phyloP scores from a whole-genome alignment of 2,797 vertebrate genomes.

The Brachyalestes nurse region DNA sequence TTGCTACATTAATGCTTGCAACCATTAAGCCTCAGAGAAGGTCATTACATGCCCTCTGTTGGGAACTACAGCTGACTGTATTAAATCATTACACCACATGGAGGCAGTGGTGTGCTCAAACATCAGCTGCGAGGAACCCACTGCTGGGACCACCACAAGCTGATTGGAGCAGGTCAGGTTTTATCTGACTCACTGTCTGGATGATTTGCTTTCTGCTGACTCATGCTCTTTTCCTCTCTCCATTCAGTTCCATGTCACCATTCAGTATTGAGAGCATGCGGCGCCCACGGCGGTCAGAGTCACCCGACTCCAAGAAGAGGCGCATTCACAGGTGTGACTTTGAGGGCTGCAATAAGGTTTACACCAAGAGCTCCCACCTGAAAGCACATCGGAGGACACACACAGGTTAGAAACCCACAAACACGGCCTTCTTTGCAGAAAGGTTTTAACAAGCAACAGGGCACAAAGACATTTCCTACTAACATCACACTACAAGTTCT shows the following conservation, averaged over 20 bases:
- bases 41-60: not conserved
- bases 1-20: too few relatives aligned
- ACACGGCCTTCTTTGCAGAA: not conserved
- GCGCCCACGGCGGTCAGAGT: conserved; percentile 93
- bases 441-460: too few relatives aligned
- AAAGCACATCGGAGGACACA: conserved; percentile 98
- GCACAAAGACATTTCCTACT: too few relatives aligned
- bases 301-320: conserved; percentile 96
- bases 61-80: not conserved
- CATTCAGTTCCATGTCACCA: conserved; percentile 92
- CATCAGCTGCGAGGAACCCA: not conserved
- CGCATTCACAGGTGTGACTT: conserved; percentile 99
- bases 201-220: not conserved
- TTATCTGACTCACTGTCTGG: not conserved
- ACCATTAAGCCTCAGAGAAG: not conserved
- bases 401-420: conserved; percentile 81
- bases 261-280: conserved; percentile 99
- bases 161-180: not conserved
- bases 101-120: conserved; percentile 17
- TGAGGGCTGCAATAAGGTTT: conserved; percentile 99
- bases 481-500: too few relatives aligned
- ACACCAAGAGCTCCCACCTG: conserved; percentile 99
- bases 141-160: not conserved
- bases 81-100: conserved; percentile 11
- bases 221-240: conserved; percentile 33